phyloP scores from a whole-genome alignment of 1,140 invertebrate genomes.

The Gonioctena quinquepunctata region DNA sequence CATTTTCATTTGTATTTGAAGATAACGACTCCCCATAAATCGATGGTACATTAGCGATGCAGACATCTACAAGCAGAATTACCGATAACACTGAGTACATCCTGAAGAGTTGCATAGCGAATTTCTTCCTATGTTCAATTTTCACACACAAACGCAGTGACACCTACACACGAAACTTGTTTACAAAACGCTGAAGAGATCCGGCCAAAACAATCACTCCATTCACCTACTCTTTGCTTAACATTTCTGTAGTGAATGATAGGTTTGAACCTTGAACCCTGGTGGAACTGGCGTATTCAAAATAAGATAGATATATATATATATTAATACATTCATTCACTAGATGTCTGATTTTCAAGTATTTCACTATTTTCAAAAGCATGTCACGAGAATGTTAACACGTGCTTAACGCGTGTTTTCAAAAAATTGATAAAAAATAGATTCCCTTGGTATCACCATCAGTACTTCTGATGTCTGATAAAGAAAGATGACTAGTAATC shows the following conservation, averaged over 20 bases:
- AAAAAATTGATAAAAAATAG: background rate
- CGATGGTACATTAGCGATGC: conserved; percentile 29
- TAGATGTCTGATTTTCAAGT: no score
- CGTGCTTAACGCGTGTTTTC: background rate
- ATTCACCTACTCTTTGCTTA: conserved; percentile 45
- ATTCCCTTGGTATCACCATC: background rate
- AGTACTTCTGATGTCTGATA: background rate
- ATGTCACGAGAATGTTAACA: background rate
- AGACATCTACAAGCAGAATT: conserved; percentile 15
- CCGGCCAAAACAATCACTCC: conserved; percentile 43
- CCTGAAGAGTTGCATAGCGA: conserved; percentile 25
- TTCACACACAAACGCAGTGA: conserved; percentile 16
- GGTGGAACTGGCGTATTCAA: conserved; percentile 40
- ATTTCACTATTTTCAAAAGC: no score
- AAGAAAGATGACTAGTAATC: background rate
- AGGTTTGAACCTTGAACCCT: conserved; percentile 55
- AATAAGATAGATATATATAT: no score
- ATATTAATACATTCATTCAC: background rate
- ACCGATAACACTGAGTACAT: conserved; percentile 22
- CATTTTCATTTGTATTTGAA: no score
- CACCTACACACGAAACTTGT: conserved; percentile 34
- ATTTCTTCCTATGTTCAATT: background rate
- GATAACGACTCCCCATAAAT: conserved; percentile 42
- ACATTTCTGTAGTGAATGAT: conserved; percentile 54
- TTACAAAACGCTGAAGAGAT: conserved; percentile 45